Evolutionary conservation across 1,140 invertebrate species (phyloP).

Genomic region (Drosophila trapezifrons): DNA sequence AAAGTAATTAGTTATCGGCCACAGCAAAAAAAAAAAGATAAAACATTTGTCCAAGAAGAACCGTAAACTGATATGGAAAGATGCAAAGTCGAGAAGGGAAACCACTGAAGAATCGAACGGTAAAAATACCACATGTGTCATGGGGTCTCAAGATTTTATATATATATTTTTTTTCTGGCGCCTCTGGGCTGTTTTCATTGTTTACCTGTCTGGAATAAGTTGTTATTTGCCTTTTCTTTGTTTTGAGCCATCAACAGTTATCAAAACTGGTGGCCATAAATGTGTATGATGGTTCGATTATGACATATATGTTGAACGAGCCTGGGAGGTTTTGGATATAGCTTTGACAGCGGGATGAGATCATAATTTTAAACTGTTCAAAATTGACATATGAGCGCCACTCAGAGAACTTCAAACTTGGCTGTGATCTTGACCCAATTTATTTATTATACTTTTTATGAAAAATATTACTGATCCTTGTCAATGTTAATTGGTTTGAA

Average conservation of each 20-base stretch:
- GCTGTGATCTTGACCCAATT: slow-evolving; percentile 6
- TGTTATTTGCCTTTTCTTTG: slow-evolving; percentile 3
- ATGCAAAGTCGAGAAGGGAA: slow-evolving; percentile 5
- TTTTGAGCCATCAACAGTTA: slow-evolving; percentile 36
- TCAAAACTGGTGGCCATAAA: slow-evolving; percentile 29
- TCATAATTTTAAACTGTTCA: slow-evolving; percentile 4
- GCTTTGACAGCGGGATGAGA: neutral
- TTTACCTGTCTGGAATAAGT: slow-evolving; percentile 26
- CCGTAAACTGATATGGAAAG: slow-evolving; percentile 22
- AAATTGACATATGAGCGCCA: neutral
- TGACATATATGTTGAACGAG: slow-evolving; percentile 14
- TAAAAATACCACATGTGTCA: slow-evolving; percentile 51
- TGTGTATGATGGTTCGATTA: slow-evolving; percentile 19
- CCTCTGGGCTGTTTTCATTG: slow-evolving; percentile 26
- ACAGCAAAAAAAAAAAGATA: slow-evolving; percentile 4
- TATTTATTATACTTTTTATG: neutral
- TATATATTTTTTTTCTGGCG: slow-evolving; percentile 19
- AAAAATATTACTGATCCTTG: neutral
- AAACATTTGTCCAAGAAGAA: slow-evolving; percentile 3
- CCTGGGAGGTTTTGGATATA: neutral
- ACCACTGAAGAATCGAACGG: slow-evolving; percentile 25
- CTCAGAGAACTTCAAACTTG: slow-evolving; percentile 1
- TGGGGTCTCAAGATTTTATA: slow-evolving; percentile 25
- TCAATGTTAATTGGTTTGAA: neutral
- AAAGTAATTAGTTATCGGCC: slow-evolving; percentile 28